Base-by-base conservation (phyloP, 2,888 invertebrate genomes). In the Allolobophora icterica region DNA sequence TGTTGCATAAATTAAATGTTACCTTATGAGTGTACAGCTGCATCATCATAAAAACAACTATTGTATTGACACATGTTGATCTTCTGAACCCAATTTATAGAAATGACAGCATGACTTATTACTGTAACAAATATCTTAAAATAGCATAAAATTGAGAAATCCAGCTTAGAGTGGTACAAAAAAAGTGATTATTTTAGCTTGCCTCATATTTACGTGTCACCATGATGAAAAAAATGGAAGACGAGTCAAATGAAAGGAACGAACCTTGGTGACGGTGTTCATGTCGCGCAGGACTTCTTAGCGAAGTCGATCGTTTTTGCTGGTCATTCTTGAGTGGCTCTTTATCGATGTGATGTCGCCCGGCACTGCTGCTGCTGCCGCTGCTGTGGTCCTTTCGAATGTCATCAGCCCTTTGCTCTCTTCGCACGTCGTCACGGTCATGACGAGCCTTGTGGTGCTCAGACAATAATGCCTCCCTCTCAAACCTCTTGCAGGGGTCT, bases 191-290 rank as follows among this genome's bases (percentile, higher is more conserved):
- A 58, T 58, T 58, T 30, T 58, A 58, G 58, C 58, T 24, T 30
- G 24, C 5, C 58, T 30, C 5, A 30, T 30, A 30, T 58, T 30
- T 30, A 24, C 24, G 24, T 3, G 17, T 58, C 5, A 58, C 6
- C 0, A 30, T 30, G 24, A n/a, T n/a, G n/a, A n/a, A 30, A 30
- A 1, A 58, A 71, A 71, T n/a, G n/a, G 30, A n/a, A n/a, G 71
- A n/a, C 71, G 71, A 71, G 15, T 71, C 30, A n/a, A 71, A 71
- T 71, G 71, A 71, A 71, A n/a, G 21, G 21, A 52, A 71, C 71
- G 87, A 34, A 35, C 87, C 87, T 87, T 35, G 38, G n/a, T 87
- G 38, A 87, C 38, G 87, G 30, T 87, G 87, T 87, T 87, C 87
- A 24, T 87, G 87, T 38, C 34, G 35, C 5, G 87, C 38, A 87